A percentile compares a stretch with the other conserved stretches of the same genome.
These are phyloP conservation scores for Triplophysa yarkandensis DNA, from an alignment of 2,797 vertebrate species.

Conservation along the genomic window DNA sequence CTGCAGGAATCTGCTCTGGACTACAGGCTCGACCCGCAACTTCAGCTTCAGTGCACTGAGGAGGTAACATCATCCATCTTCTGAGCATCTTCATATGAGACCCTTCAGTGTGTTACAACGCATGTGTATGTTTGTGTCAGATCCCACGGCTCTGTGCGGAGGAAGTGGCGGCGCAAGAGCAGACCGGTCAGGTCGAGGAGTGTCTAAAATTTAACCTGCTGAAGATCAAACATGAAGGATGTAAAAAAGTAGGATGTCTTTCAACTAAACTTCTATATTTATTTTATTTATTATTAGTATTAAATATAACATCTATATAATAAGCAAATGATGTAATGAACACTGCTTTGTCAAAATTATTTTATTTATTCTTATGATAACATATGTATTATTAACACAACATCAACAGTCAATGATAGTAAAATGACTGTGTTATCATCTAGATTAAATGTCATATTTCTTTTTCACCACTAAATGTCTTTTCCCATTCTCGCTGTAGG, in stretches of 20 bases:
- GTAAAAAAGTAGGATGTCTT: conserved; percentile 84
- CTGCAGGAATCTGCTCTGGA: conserved; percentile 96
- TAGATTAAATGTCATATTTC: background rate
- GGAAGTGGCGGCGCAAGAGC: conserved; percentile 95
- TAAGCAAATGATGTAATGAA: no score
- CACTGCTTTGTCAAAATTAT: no score
- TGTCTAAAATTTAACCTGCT: conserved; percentile 95
- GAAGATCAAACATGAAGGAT: conserved; percentile 88
- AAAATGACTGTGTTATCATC: no score
- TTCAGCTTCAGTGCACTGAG: conserved; percentile 92
- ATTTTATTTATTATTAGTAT: no score
- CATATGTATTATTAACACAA: no score
- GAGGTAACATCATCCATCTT: conserved; percentile 80
- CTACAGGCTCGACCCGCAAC: conserved; percentile 95
- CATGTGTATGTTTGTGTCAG: conserved; percentile 63
- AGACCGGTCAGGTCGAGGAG: conserved; percentile 96
- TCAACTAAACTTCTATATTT: no score
- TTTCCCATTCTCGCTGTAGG: conserved; percentile 68
- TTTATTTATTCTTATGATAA: no score
- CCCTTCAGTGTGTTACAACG: background rate
- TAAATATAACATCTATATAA: no score
- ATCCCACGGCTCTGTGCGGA: conserved; percentile 89
- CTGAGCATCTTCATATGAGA: background rate
- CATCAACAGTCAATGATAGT: no score
- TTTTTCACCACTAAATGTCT: background rate